These are phyloP conservation scores for Cuniculus paca DNA, from an alignment of 2,797 vertebrate genomes.

Conservation along the genomic window DNA sequence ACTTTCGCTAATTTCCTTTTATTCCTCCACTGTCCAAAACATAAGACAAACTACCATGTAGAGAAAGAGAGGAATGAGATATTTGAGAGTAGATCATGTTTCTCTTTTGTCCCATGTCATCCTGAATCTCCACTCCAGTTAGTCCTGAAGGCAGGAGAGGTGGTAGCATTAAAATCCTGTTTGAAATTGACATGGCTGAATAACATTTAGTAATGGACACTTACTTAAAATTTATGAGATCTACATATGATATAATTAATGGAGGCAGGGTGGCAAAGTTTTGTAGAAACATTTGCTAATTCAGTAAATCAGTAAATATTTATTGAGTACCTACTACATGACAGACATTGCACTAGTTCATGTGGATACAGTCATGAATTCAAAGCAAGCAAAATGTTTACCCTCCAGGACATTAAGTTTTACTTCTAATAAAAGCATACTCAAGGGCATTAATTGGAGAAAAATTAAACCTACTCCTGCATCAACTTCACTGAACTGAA, in stretches of 20 bases:
- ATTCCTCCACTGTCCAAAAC: not conserved
- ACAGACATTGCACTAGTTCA: not conserved
- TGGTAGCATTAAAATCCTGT: not conserved
- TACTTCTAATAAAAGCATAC: not conserved
- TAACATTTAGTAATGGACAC: not conserved
- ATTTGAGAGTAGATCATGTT: not conserved
- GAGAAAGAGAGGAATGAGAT: not conserved
- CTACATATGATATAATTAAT: not conserved
- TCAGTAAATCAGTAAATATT: not conserved
- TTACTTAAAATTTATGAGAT: not conserved
- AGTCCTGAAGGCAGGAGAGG: not conserved
- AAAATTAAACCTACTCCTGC: not conserved
- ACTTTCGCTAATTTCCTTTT: not conserved
- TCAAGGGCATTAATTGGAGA: not conserved
- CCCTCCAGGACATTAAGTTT: not conserved
- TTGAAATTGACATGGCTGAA: not conserved
- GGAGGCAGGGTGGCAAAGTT: not conserved
- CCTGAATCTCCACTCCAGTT: not conserved
- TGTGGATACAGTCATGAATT: not conserved
- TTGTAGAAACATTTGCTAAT: not conserved
- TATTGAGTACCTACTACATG: not conserved
- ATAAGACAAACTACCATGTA: not conserved
- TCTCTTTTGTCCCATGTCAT: not conserved
- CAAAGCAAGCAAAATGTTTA: not conserved
- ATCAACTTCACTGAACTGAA: not conserved